phyloP scores from a whole-genome alignment of 2,113 vertebrate genomes.

The Neolamprologus toae region DNA sequence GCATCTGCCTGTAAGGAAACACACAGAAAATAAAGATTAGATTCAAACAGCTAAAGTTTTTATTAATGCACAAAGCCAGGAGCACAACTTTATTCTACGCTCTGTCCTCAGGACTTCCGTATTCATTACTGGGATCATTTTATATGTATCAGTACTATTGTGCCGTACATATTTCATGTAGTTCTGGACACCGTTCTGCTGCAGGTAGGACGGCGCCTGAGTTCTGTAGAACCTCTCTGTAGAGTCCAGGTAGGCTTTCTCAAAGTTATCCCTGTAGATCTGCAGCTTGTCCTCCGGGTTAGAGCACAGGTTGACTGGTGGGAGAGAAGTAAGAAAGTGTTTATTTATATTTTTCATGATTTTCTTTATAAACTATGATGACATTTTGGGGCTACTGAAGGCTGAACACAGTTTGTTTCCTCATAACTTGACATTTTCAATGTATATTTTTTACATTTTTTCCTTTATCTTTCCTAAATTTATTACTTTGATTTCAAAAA shows the following conservation, averaged over 20 bases:
- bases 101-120: background rate
- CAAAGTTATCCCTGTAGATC: constrained; percentile 98
- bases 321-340: background rate
- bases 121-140: background rate
- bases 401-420: background rate
- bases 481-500: background rate
- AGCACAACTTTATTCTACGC: background rate
- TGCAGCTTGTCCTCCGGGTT: constrained; percentile 98
- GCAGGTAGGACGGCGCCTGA: constrained; percentile 92
- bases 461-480: background rate
- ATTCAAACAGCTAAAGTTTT: background rate
- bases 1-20: constrained; percentile 80
- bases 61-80: background rate
- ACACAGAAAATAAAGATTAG: background rate
- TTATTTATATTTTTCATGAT: background rate
- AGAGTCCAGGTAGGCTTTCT: constrained; percentile 96
- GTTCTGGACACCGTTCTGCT: constrained; percentile 97
- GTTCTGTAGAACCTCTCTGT: constrained; percentile 98
- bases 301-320: constrained; percentile 91
- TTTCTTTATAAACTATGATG: background rate
- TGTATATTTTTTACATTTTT: background rate
- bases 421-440: background rate
- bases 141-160: background rate
- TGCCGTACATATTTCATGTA: constrained; percentile 95
- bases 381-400: background rate